Percentiles rank a stretch among this genome's conserved stretches.
Conservation (phyloP, 2,888 invertebrate species). For the Orthonevra nobilis region DNA sequence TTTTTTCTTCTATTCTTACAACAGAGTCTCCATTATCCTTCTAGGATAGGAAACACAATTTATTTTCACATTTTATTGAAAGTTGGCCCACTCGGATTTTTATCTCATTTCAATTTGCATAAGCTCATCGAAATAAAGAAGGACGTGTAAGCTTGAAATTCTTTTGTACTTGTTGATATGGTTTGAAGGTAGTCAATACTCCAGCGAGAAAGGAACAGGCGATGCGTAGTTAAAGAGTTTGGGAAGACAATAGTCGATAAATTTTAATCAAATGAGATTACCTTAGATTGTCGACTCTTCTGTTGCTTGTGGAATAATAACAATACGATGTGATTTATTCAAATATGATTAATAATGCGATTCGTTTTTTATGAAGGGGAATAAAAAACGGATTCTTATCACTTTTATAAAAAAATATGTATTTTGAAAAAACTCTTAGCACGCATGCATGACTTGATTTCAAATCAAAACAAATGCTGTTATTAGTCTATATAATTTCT, state of each 20-base stretch:
- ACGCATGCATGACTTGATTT: too few relatives aligned
- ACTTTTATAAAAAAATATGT: too few relatives aligned
- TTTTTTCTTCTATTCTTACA: too few relatives aligned
- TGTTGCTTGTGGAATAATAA: neutral
- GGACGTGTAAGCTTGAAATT: neutral
- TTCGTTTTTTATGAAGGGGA: too few relatives aligned
- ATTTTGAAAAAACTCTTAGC: too few relatives aligned
- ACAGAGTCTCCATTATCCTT: neutral
- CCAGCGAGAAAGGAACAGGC: neutral
- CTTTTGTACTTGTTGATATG: neutral
- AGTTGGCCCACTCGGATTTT: slow-evolving; percentile 5
- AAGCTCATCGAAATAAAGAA: neutral
- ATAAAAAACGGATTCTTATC: too few relatives aligned
- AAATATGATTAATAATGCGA: too few relatives aligned
- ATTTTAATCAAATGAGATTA: neutral
- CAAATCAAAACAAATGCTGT: too few relatives aligned
- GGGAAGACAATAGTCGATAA: neutral
- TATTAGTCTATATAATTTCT: too few relatives aligned
- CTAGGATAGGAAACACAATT: neutral
- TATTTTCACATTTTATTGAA: slow-evolving; percentile 20
- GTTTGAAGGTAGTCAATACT: neutral
- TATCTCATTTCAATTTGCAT: slow-evolving; percentile 20
- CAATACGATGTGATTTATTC: too few relatives aligned
- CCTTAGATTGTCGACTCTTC: neutral
- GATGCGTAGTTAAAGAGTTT: neutral